Base-by-base conservation (phyloP, 2,888 invertebrate species). In the Thelaira solivaga region DNA sequence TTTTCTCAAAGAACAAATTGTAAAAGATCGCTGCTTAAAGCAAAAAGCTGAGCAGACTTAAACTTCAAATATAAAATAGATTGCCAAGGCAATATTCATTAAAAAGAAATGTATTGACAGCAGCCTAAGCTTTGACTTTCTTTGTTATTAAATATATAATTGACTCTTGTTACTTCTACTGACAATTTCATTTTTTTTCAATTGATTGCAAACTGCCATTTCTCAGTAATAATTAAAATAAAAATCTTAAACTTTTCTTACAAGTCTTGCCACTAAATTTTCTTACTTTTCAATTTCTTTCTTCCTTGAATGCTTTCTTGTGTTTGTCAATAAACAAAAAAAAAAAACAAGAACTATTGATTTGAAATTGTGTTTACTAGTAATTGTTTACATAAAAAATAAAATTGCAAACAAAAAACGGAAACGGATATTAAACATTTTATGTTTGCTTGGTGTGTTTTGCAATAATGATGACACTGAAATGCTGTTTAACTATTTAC, bases 381-480 rank as follows among this genome's bases (percentile, higher is more conserved):
- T 51, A 57, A 29, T 49, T 41, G 65, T 49, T 65, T 59, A 43
- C 41, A 34, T 41, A n/a, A 10, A 20, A 72, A 53, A 41, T 11
- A 57, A 5, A 16, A 59, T 4, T 13, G 45, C 16, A 20, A 39
- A 51, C 26, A 41, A 39, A 36, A 53, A 69, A 55, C 64, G 74
- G 64, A 78, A 78, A 78, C 57, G 64, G 78, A 74, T 78, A 74
- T 78, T 74, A 69, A 78, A 78, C 62, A 59, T 73, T 72, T 45
- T 55, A 61, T 61, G 51, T 61, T 51, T 51, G 53, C 43, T 45
- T 51, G 61, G 20, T 39, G 43, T 61, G 51, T 61, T 36, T 47
- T 18, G 65, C 68, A 55, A 55, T 59, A 69, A 69, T 59, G 31
- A 43, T 71, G 62, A 26, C 62, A 36, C 36, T 62, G 26, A 53